Base-by-base conservation (phyloP, 1,140 invertebrate species). In the Lasioglossum albipes region DNA sequence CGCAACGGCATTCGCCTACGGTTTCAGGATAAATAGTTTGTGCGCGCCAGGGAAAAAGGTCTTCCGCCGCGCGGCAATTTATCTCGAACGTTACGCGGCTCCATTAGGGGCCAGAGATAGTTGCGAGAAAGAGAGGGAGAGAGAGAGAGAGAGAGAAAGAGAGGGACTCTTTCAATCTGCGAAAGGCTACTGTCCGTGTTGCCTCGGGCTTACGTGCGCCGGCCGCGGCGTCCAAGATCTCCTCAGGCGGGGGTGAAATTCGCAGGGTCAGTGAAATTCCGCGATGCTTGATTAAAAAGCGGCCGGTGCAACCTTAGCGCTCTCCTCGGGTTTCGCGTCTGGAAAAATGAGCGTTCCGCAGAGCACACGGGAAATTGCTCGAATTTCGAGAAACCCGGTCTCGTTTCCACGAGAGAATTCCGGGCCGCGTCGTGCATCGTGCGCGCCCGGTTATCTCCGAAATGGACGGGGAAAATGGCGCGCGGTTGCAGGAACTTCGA, bases 41-140 rank as follows among this genome's bases (percentile, higher is more conserved):
- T 20, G 52, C 52, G 45, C 52, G 52, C 52, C 52, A 6, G 20
- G 57, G 57, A 59, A n/a, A 59, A 59, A 59, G 57, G 57, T 59
- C n/a, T 59, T 59, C 20, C 57, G 57, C 57, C 57, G 18, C 57
- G 18, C n/a, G 57, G 57, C 57, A 59, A 59, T 59, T 59, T 59
- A 59, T 59, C 57, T n/a, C 57, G 57, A 59, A 59, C 57, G 57
- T 59, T 59, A n/a, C 57, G 57, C 57, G 57, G 57, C 57, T 59
- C 57, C 57, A 59, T 59, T 59, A 59, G 18, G 57, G 57, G 20
- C 57, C 57, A 9, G 57, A 59, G 57, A 59, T 59, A 59, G 52
- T 4, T 20, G 16, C 16, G 18, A 16, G 52, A 54, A 16, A 52
- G 45, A 45, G 45, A 45, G 45, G 9, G 45, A 45, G 45, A 45